These are phyloP conservation scores for Echinops telfairi DNA, from an alignment of 2,113 vertebrate genomes.

Conservation along the genomic window DNA sequence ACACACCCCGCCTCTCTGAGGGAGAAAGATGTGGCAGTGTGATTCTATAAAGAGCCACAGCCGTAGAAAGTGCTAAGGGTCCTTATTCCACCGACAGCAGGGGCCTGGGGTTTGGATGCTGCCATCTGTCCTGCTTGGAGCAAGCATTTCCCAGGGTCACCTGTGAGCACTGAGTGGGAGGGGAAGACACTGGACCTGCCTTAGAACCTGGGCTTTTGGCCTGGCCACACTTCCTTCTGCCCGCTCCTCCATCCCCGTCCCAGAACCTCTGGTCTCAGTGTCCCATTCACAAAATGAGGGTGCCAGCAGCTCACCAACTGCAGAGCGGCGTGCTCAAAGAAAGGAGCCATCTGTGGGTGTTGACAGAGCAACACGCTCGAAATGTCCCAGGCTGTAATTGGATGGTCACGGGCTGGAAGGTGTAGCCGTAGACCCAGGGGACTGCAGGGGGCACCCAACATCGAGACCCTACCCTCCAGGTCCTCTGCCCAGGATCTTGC, in stretches of 20 bases:
- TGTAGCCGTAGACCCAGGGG: not conserved
- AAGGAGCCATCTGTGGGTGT: not conserved
- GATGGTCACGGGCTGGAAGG: not conserved
- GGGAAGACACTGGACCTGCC: not conserved
- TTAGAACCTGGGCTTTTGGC: not conserved
- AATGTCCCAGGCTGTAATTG: not conserved
- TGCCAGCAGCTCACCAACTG: no score
- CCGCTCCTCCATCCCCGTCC: not conserved
- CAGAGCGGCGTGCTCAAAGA: no score
- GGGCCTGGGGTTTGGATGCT: not conserved
- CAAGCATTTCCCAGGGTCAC: not conserved
- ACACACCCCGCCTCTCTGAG: no score
- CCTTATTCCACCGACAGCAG: no score
- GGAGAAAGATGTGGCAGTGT: no score
- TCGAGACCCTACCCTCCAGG: not conserved
- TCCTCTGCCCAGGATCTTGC: not conserved
- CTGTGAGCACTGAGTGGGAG: not conserved
- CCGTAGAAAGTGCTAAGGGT: no score
- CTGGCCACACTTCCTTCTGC: not conserved
- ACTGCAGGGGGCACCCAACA: not conserved
- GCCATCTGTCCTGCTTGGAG: not conserved
- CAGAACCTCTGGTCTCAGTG: not conserved
- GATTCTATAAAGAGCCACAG: no score
- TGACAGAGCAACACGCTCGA: not conserved
- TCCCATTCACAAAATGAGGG: not conserved